Percentiles rank a stretch among this genome's conserved stretches.
These are phyloP conservation scores for Cephus pygmeus DNA, from an alignment of 2,888 invertebrate species.

Conservation along the genomic window DNA sequence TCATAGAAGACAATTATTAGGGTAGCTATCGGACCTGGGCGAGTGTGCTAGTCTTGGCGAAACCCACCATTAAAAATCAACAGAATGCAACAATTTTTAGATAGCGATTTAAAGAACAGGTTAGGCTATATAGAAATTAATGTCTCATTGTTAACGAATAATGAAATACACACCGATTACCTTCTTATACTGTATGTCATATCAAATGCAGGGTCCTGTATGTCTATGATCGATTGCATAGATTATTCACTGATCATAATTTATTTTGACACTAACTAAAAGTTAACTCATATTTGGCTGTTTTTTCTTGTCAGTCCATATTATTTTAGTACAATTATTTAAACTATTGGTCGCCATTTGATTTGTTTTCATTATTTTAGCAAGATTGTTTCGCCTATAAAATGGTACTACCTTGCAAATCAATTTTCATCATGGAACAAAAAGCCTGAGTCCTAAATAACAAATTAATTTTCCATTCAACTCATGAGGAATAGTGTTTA, in stretches of 20 bases:
- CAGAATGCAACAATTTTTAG: conserved; percentile 56
- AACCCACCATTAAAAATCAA: conserved; percentile 40
- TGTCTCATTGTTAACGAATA: background rate
- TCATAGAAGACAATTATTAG: conserved; percentile 18
- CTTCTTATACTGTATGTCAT: background rate
- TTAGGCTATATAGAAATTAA: conserved; percentile 5
- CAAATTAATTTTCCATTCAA: background rate
- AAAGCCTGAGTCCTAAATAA: background rate
- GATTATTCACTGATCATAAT: background rate
- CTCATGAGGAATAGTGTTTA: background rate
- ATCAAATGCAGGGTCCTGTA: background rate
- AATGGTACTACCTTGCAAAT: background rate
- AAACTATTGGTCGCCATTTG: background rate
- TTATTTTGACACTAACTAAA: background rate
- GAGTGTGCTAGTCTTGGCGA: conserved; percentile 43
- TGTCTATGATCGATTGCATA: background rate
- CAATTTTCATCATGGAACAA: background rate
- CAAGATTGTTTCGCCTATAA: background rate
- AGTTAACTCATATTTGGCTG: background rate
- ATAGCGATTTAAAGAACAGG: conserved; percentile 18
- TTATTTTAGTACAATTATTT: background rate
- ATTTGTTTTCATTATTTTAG: background rate
- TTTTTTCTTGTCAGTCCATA: background rate
- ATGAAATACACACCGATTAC: background rate
- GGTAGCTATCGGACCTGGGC: conserved; percentile 31